Conservation (phyloP, 2,797 vertebrate genomes). For the Sternotherus odoratus region DNA sequence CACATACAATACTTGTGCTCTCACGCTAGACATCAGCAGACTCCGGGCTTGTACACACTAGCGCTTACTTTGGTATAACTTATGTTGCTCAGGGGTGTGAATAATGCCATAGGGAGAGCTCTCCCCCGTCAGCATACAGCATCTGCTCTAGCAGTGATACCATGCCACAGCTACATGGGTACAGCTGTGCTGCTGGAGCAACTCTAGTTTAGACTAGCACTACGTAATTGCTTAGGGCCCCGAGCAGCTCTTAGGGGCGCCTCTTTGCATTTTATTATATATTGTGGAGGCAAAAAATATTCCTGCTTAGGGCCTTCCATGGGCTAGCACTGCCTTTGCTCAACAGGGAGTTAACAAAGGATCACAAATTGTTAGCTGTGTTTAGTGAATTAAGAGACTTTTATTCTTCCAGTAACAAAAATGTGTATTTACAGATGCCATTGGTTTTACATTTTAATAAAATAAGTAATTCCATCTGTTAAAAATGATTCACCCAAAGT, state of each 20-base stretch:
- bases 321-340: background rate
- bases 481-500: slow-evolving; percentile 49
- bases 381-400: slow-evolving; percentile 55
- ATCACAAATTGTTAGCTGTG: background rate
- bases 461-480: slow-evolving; percentile 24
- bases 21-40: background rate
- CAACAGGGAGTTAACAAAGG: slow-evolving; percentile 24
- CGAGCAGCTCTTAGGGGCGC: background rate
- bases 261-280: background rate
- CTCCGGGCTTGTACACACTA: too few relatives aligned
- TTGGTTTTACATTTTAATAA: slow-evolving; percentile 58
- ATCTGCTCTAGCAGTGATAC: too few relatives aligned
- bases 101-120: too few relatives aligned
- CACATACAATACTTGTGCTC: background rate
- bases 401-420: slow-evolving; percentile 73
- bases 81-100: too few relatives aligned
- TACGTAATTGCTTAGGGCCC: background rate
- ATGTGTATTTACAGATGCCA: slow-evolving; percentile 63
- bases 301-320: background rate
- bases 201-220: too few relatives aligned
- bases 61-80: too few relatives aligned
- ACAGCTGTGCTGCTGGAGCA: too few relatives aligned
- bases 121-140: too few relatives aligned
- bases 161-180: too few relatives aligned
- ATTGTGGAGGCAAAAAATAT: background rate